Evolutionary conservation across 1,140 invertebrate genomes (phyloP), one percentile per base, ranked within the genome.

Genomic region (Cotesia chilonis): DNA sequence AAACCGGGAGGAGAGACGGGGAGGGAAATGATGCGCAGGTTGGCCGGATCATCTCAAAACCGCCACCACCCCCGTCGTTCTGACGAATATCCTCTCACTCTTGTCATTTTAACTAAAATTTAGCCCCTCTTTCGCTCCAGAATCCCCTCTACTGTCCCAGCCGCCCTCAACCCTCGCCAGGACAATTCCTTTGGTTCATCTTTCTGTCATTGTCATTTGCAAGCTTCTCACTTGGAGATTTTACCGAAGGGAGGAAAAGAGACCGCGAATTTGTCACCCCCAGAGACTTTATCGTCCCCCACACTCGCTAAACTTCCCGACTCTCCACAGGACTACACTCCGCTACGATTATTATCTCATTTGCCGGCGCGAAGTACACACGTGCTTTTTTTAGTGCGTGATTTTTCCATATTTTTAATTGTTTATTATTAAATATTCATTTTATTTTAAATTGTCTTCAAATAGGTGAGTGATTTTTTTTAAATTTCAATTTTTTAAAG

Each of bases 31-130:
- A 86, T 86, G 85, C 85, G 85, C 85, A 86, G 85, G 85, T 86
- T 86, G 84, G 85, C 85, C 82, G 83, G 85, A 85, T 86, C 84
- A 86, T 86, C 84, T 86, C 82, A 84, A 87, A 86, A 87, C 81
- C 84, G 80, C 72, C 70, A 70, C 57, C 72, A 67, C 59, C 77
- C 72, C 41, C 41, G 28, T 28, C 28, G 28, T 3, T 28, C 41
- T 47, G 41, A 47, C n/a, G 9, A 10, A n/a, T 52, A 52, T n/a
- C n/a, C 51, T 52, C 9, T 52, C 51, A 52, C 51, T 52, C 3
- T 10, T n/a, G 51, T 52, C n/a, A 52, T 52, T 52, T 10, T 52
- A 10, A n/a, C n/a, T n/a, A 52, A n/a, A 10, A 9, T 52, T n/a
- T n/a, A 52, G 28, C 28, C 28, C 41, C 41, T 10, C 41, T 47